Evolutionary conservation across 2,888 invertebrate species (phyloP), one percentile per base, ranked within the genome.

Genomic region (Tribolium freemani): DNA sequence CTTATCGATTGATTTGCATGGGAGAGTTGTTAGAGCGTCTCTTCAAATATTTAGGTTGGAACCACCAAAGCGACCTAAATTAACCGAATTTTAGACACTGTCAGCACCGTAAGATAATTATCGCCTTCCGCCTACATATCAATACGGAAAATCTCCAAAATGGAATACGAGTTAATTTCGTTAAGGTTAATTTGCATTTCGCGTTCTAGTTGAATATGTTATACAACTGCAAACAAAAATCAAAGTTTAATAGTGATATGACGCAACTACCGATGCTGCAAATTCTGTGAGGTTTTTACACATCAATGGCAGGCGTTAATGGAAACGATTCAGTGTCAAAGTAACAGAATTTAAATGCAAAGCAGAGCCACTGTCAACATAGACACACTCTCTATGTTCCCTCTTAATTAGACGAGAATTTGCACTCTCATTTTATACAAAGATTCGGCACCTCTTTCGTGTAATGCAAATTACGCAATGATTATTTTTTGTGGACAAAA

Each of bases 1-100:
- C 31, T 16, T 11, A 57, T 44, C 44, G 44, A 57, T 44, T 44
- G 44, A 57, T 57, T 57, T 54, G 54, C 57, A 57, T 58, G 45
- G 20, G 20, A 58, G 57, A 26, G 54, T 58, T 58, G 48, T 48
- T 48, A 48, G 45, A 60, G 5, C 21, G 13, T 6, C 46, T 60
- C 26, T 46, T 60, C 60, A 60, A 60, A 60, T 60, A 60, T 60
- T 48, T 60, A 60, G 46, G 10, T 16, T 56, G 2, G 20, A 57
- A 44, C 38, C 30, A 54, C 44, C 45, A 11, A n/a, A 16, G 13
- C 57, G 8, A 10, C 44, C 57, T 57, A 57, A 57, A 57, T 57
- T 57, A 57, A 11, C 54, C 31, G 45, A 58, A 58, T 58, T 56
- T 56, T 38, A 38, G 13, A 38, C 56, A n/a, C 20, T 58, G 57